phyloP scores from a whole-genome alignment of 1,140 invertebrate genomes.

The Delia radicum region DNA sequence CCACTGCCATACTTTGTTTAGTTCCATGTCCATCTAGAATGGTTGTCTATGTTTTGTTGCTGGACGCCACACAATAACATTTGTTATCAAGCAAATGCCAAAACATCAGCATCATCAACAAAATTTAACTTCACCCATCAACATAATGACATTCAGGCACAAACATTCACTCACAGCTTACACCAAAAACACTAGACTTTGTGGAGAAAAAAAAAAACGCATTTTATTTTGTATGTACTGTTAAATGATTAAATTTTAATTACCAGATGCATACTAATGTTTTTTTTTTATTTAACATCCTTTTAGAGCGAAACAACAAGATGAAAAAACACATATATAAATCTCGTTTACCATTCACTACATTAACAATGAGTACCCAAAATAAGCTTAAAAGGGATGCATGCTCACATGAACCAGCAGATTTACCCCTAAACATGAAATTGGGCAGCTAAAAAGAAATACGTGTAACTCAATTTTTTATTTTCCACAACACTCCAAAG shows the following conservation, averaged over 20 bases:
- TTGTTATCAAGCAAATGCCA: not conserved
- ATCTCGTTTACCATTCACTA: not conserved
- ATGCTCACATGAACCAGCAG: too few relatives aligned
- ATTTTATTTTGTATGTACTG: not conserved
- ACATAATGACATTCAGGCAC: not conserved
- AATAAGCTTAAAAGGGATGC: too few relatives aligned
- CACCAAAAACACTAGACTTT: too few relatives aligned
- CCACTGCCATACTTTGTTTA: too few relatives aligned
- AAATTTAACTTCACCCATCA: not conserved
- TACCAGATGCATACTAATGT: not conserved
- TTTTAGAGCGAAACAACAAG: not conserved
- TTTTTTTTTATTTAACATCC: not conserved
- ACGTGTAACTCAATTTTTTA: too few relatives aligned
- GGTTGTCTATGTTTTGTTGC: too few relatives aligned
- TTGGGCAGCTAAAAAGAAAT: too few relatives aligned
- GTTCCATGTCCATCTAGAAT: too few relatives aligned
- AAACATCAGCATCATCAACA: not conserved
- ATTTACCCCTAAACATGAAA: too few relatives aligned
- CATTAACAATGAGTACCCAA: too few relatives aligned
- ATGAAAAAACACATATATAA: not conserved
- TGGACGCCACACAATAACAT: not conserved
- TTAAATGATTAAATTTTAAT: constrained; percentile 20
- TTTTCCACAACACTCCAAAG: too few relatives aligned
- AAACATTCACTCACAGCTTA: not conserved
- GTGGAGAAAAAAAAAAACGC: too few relatives aligned